Evolutionary conservation across 2,888 invertebrate species (phyloP), one percentile per base, ranked within the genome.

Genomic region (Myopa testacea): DNA sequence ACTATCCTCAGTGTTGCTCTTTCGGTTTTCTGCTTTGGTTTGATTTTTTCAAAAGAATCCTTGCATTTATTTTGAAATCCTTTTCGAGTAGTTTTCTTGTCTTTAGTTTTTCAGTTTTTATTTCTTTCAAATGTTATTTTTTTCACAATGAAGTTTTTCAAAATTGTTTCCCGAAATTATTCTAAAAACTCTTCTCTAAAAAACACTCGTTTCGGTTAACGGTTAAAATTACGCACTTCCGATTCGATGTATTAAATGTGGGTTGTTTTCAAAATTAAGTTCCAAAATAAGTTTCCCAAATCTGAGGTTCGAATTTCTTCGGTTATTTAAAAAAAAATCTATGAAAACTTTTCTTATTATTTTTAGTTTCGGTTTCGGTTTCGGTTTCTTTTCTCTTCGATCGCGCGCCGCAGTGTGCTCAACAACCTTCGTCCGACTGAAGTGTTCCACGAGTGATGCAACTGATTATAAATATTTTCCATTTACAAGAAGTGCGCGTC

Each of bases 391-490:
- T 81, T 83, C 80, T 79, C 75, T 76, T 55, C 58, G 78, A 78
- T 76, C 72, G 71, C 80, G 77, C 75, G 78, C 76, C 80, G 82
- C 80, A 82, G 84, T 86, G 85, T 84, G 83, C 86, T 86, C 83
- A 86, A 85, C 87, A 87, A 87, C 86, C 88, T 88, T 84, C 85
- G 84, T 84, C 84, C 86, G 87, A 89, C 90, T 89, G 88, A 89
- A 89, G 89, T 88, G 88, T 88, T 87, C 86, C 85, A 85, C 84
- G 86, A 88, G 85, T 89, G 89, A 89, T 89, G 89, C 89, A 89
- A 89, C 90, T 87, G 88, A 88, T 89, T 89, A 87, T 89, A 88
- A 88, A 89, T 88, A 83, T 83, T 81, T 81, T 82, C 80, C 83
- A 83, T 83, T 85, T 84, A 86, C 83, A 85, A 85, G 83, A 86